These are phyloP conservation scores for Lycaena phlaeas DNA, from an alignment of 2,888 invertebrate species.

Conservation along the genomic window DNA sequence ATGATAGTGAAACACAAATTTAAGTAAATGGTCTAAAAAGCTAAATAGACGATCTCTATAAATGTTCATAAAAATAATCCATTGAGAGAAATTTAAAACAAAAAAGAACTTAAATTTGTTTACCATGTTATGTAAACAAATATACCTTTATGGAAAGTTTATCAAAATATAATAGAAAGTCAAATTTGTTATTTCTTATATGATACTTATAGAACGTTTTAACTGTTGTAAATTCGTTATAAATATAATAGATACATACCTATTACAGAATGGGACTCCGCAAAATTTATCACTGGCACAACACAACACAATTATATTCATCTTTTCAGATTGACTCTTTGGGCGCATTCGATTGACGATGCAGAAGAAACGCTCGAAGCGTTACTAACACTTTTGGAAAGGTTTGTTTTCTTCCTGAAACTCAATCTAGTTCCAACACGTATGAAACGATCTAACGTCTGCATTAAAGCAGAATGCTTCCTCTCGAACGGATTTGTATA, in stretches of 20 bases:
- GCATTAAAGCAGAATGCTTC: conserved; percentile 78
- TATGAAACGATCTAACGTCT: conserved; percentile 76
- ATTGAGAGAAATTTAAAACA: too few species aligned
- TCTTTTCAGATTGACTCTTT: conserved; percentile 42
- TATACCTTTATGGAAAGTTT: too few species aligned
- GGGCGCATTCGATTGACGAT: conserved; percentile 30
- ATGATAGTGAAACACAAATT: too few species aligned
- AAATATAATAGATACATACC: conserved; percentile 36
- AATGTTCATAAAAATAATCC: too few species aligned
- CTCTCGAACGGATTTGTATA: conserved; percentile 80
- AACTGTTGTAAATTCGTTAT: too few species aligned
- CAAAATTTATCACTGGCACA: conserved; percentile 41
- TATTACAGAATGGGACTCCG: conserved; percentile 31
- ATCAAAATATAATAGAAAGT: too few species aligned
- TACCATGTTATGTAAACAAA: too few species aligned
- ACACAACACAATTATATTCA: conserved; percentile 37
- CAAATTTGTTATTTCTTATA: too few species aligned
- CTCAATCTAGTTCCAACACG: conserved; percentile 58
- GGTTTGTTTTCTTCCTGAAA: conserved; percentile 45
- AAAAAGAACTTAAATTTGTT: too few species aligned
- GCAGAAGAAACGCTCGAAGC: conserved; percentile 47
- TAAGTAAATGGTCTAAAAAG: too few species aligned
- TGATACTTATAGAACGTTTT: too few species aligned
- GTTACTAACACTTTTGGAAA: conserved; percentile 34
- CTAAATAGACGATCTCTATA: too few species aligned